A percentile compares a stretch with the other conserved stretches of the same genome.
phyloP scores from a whole-genome alignment of 2,113 vertebrate genomes.

The Aldabrachelys gigantea region DNA sequence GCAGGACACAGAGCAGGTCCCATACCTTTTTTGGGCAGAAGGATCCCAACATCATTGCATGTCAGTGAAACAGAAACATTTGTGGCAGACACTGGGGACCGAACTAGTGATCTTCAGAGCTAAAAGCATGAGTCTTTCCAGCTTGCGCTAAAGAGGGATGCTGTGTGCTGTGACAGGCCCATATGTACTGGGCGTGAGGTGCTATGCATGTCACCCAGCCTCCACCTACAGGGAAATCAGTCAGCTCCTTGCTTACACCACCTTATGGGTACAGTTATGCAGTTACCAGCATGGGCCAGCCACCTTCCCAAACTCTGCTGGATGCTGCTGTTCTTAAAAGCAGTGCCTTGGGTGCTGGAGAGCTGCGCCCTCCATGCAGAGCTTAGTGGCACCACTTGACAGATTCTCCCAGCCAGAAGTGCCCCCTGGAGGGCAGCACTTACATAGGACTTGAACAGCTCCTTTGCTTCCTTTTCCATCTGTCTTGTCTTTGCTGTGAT shows the following conservation, averaged over 20 bases:
- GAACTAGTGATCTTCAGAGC: background rate
- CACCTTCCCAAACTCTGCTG: too few species aligned
- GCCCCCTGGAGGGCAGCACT: background rate
- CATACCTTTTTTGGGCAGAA: background rate
- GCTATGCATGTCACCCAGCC: background rate
- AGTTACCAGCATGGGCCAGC: background rate
- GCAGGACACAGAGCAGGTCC: background rate
- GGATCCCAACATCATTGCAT: background rate
- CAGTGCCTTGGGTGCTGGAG: background rate
- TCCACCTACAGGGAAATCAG: background rate
- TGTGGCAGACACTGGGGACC: background rate
- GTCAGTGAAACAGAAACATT: background rate
- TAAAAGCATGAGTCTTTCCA: background rate
- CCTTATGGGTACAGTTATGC: background rate
- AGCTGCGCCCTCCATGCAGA: background rate
- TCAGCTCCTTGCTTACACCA: background rate
- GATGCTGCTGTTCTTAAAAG: background rate
- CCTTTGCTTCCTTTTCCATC: slow-evolving; percentile 27
- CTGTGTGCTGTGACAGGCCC: background rate
- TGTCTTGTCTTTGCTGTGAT: background rate
- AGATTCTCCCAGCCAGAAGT: rapidly evolving
- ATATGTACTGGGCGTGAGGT: background rate
- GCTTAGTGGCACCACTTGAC: rapidly evolving
- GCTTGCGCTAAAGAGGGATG: background rate
- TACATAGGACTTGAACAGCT: slow-evolving; percentile 64